Percentiles rank a stretch among this genome's conserved stretches.
Evolutionary conservation across 1,140 invertebrate genomes (phyloP).

Genomic region (Eriosoma lanigerum): DNA sequence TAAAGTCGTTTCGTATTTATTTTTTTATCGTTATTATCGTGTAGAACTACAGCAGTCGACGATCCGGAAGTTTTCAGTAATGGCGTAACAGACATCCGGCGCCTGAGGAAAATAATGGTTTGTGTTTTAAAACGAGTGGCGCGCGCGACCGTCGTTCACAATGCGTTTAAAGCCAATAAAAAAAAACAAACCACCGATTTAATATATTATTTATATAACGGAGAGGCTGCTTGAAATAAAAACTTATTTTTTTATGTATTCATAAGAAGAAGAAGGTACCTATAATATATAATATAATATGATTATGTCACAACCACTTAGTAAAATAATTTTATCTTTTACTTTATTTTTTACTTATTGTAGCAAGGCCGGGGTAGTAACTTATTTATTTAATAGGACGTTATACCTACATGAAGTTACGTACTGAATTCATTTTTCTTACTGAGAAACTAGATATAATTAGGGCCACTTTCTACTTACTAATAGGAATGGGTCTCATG

Average conservation of each 20-base stretch:
- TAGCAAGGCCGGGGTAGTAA: no score
- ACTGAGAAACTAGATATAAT: no score
- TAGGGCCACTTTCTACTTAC: no score
- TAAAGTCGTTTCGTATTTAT: background rate
- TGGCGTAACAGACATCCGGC: conserved; percentile 30
- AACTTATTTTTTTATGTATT: background rate
- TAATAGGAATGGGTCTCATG: no score
- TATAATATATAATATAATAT: background rate
- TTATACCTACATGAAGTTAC: no score
- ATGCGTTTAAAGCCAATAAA: background rate
- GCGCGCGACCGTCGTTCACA: no score
- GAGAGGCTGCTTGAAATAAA: background rate
- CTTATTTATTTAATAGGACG: no score
- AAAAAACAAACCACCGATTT: background rate
- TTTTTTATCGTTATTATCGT: background rate
- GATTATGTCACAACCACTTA: background rate
- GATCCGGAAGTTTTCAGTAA: conserved; percentile 28
- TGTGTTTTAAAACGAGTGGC: conserved; percentile 1
- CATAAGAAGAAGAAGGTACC: background rate
- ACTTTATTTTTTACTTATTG: no score
- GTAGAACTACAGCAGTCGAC: background rate
- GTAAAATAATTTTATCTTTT: no score
- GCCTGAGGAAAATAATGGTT: conserved; percentile 9
- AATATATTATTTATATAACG: background rate
- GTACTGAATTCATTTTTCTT: no score